These are phyloP conservation scores for Listrodromus nycthemerus DNA, from an alignment of 2,888 invertebrate species.

Conservation along the genomic window DNA sequence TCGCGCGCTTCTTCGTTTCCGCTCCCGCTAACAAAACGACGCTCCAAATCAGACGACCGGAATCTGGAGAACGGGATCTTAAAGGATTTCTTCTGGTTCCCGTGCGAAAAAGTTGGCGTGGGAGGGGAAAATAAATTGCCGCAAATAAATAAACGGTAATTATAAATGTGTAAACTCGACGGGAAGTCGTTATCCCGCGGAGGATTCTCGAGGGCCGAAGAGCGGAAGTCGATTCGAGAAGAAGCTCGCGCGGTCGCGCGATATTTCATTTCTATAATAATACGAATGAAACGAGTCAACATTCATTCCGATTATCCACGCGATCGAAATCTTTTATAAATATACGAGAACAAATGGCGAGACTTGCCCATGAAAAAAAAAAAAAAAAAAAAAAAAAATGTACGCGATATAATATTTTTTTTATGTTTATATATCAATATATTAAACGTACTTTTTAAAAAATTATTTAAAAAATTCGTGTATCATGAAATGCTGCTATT, in stretches of 20 bases:
- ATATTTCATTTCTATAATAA: neutral
- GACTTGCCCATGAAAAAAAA: neutral
- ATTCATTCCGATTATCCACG: slow-evolving; percentile 16
- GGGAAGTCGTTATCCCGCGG: slow-evolving; percentile 4
- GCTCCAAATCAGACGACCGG: neutral
- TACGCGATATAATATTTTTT: too few relatives aligned
- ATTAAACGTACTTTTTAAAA: too few relatives aligned
- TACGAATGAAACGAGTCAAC: neutral
- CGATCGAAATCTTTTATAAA: neutral
- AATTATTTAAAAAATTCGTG: too few relatives aligned
- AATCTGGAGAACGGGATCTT: slow-evolving; percentile 1
- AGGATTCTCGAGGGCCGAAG: neutral
- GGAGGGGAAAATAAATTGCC: neutral
- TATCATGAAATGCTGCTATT: too few relatives aligned
- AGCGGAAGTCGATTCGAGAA: slow-evolving; percentile 4
- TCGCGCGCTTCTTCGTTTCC: neutral
- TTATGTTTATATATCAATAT: too few relatives aligned
- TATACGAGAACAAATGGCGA: neutral
- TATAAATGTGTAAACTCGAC: neutral
- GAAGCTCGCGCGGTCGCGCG: neutral
- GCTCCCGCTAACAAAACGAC: slow-evolving; percentile 7
- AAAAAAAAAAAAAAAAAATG: too few relatives aligned
- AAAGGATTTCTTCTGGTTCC: neutral
- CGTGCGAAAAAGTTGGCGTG: neutral
- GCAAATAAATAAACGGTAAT: slow-evolving; percentile 26